These are phyloP conservation scores for Scaptomyza reducta DNA, from an alignment of 2,888 invertebrate species.

Conservation along the genomic window DNA sequence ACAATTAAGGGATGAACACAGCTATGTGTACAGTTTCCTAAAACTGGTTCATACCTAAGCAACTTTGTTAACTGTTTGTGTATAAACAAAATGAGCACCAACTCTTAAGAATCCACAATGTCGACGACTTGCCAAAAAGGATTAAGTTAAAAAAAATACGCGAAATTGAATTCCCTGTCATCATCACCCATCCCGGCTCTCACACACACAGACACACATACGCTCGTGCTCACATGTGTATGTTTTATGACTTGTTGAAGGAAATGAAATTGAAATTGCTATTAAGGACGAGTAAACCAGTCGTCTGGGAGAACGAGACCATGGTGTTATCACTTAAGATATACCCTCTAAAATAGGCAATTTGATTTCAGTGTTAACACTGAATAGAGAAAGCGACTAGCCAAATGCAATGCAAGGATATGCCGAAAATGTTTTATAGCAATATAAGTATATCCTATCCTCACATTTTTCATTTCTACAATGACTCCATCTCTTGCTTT, in stretches of 20 bases:
- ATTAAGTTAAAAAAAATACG: conserved; percentile 66
- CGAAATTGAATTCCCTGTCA: conserved; percentile 72
- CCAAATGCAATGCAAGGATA: background rate
- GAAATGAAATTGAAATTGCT: conserved; percentile 70
- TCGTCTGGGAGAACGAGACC: conserved; percentile 11
- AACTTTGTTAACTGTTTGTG: conserved; percentile 22
- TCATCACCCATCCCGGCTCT: conserved; percentile 13
- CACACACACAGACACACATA: conserved; percentile 2
- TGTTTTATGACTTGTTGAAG: conserved; percentile 55
- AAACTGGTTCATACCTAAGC: conserved; percentile 6
- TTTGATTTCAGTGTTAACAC: background rate
- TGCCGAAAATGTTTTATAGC: conserved; percentile 38
- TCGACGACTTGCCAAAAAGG: conserved; percentile 55
- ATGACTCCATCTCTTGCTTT: background rate
- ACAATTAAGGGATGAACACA: conserved; percentile 10
- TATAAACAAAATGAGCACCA: conserved; percentile 25
- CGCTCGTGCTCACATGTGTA: conserved; percentile 7
- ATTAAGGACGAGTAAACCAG: conserved; percentile 47
- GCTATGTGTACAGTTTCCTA: conserved; percentile 4
- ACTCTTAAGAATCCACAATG: conserved; percentile 15
- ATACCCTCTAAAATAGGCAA: conserved; percentile 34
- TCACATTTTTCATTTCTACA: conserved; percentile 16
- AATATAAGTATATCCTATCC: conserved; percentile 16
- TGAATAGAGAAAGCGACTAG: background rate
- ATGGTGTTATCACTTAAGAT: background rate